These are phyloP conservation scores for Chinchilla lanigera DNA, from an alignment of 2,113 vertebrate genomes.

Conservation along the genomic window DNA sequence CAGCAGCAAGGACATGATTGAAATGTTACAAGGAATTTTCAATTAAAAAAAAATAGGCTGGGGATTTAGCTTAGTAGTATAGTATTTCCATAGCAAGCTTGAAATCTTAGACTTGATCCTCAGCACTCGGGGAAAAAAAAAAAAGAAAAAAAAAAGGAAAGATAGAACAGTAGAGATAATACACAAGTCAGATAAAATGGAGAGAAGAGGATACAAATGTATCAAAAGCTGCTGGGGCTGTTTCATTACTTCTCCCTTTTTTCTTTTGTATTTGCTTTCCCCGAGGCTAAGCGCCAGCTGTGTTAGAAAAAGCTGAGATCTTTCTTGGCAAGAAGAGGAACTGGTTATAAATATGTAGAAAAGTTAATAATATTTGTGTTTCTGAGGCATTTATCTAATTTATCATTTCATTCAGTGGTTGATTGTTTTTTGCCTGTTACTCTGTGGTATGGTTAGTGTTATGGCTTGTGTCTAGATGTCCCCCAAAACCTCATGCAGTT, in stretches of 20 bases:
- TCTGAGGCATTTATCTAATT: neutral
- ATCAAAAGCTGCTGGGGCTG: neutral
- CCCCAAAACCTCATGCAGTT: neutral
- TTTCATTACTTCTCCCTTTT: neutral
- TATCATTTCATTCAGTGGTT: neutral
- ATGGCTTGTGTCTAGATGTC: neutral
- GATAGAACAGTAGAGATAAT: neutral
- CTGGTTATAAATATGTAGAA: neutral
- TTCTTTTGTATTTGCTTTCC: neutral
- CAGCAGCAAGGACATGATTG: neutral
- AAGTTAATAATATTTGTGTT: constrained; percentile 15
- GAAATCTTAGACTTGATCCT: neutral
- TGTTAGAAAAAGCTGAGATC: neutral
- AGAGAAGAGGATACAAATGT: neutral
- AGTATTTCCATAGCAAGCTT: neutral
- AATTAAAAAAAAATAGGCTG: neutral
- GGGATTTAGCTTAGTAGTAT: neutral
- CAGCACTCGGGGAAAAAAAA: neutral
- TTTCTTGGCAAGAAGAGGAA: neutral
- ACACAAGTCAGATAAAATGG: neutral
- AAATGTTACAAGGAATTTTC: neutral
- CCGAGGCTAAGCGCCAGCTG: neutral
- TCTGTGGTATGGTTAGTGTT: neutral
- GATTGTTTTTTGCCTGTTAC: neutral
- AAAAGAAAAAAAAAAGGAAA: neutral